Conservation (phyloP, 2,113 vertebrate genomes). For the Turnix velox region DNA sequence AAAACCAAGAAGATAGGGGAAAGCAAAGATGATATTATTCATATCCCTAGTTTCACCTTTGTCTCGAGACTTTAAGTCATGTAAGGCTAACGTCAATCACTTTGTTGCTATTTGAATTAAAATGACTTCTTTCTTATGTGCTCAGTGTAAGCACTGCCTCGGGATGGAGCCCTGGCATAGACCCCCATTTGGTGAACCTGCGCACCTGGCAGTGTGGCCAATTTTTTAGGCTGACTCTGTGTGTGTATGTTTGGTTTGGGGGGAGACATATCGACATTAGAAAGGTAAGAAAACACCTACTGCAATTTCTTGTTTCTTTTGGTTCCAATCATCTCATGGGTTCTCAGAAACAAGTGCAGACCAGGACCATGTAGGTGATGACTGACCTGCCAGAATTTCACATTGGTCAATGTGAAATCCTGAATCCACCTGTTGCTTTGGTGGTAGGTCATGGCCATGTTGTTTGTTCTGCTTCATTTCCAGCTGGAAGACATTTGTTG, state of each 20-base stretch:
- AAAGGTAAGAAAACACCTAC: slow-evolving; percentile 11
- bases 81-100: neutral
- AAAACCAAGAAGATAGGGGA: neutral
- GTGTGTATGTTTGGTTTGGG: neutral
- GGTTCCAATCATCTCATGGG: neutral
- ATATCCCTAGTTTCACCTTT: neutral
- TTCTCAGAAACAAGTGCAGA: neutral
- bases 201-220: neutral
- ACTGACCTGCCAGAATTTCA: neutral
- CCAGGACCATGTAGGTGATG: neutral
- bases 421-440: neutral
- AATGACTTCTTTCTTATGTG: neutral
- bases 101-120: neutral
- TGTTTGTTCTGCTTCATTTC: neutral
- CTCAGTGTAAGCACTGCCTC: neutral
- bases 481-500: neutral
- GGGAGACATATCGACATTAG: neutral
- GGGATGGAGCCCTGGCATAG: neutral
- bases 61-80: neutral
- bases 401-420: neutral
- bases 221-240: neutral
- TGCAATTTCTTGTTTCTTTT: slow-evolving; percentile 1
- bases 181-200: neutral
- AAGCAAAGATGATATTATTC: neutral
- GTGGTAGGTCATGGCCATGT: neutral